Evolutionary conservation across 2,113 vertebrate genomes (phyloP).

Genomic region (Recurvirostra avosetta): DNA sequence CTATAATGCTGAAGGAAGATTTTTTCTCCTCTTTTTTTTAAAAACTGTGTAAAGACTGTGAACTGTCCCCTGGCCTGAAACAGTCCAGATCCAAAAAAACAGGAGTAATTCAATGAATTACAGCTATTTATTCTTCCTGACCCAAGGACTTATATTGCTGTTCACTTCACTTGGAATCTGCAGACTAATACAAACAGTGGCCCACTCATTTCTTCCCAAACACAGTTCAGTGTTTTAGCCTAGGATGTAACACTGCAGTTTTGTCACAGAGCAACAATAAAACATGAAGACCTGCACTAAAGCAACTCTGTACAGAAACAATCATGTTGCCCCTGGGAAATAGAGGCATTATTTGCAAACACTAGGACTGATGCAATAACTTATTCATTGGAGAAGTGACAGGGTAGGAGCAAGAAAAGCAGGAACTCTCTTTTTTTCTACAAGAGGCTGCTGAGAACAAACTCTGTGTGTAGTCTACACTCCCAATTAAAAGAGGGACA

Average conservation of each 20-base stretch:
- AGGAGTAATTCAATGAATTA: conserved; percentile 24
- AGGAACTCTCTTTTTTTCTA: neutral
- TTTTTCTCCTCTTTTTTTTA: neutral
- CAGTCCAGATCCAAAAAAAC: neutral
- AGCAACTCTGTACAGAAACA: neutral
- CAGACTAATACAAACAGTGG: neutral
- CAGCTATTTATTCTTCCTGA: neutral
- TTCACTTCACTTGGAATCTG: neutral
- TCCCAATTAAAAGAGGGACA: neutral
- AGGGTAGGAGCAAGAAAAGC: neutral
- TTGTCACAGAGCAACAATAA: neutral
- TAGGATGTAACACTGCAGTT: neutral
- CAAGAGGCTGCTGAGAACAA: neutral
- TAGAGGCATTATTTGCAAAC: conserved; percentile 5
- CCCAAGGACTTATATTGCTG: neutral
- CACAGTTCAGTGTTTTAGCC: neutral
- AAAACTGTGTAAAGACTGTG: neutral
- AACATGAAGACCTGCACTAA: neutral
- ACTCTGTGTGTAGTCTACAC: neutral
- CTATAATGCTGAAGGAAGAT: neutral
- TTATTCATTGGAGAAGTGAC: neutral
- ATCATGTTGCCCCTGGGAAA: neutral
- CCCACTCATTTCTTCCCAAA: conserved; percentile 13
- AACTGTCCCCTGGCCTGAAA: neutral
- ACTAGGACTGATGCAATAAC: neutral